phyloP scores from a whole-genome alignment of 1,140 invertebrate species.

The Aphelenchoides fujianensis region DNA sequence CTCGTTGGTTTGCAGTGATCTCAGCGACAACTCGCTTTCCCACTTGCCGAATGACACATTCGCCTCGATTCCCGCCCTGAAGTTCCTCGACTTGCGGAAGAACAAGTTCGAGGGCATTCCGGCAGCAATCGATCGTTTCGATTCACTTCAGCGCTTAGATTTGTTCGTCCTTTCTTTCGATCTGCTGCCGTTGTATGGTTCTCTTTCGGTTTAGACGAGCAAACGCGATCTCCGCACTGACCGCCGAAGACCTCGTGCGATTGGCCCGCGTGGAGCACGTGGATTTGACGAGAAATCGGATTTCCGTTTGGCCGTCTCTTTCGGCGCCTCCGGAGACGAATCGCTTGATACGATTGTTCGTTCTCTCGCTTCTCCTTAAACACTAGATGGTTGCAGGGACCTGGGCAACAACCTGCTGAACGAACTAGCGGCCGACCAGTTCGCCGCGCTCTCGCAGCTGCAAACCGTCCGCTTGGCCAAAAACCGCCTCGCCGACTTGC shows the following conservation, averaged over 20 bases:
- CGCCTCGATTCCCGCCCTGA: background rate
- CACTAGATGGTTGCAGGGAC: constrained; percentile 2
- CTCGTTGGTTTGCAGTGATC: background rate
- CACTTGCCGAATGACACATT: background rate
- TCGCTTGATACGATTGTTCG: background rate
- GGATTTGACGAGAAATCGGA: background rate
- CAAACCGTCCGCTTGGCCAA: background rate
- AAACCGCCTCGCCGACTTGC: background rate
- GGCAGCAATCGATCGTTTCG: background rate
- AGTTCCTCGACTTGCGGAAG: background rate
- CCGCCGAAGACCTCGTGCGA: background rate
- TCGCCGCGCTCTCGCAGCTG: background rate
- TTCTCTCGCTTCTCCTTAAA: too few species aligned
- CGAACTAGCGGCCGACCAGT: background rate
- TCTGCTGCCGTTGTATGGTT: too few species aligned
- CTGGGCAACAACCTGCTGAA: background rate
- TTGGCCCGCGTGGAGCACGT: background rate
- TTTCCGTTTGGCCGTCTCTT: background rate
- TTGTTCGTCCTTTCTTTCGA: too few species aligned
- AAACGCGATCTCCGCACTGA: background rate
- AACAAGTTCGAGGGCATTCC: background rate
- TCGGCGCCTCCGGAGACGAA: background rate
- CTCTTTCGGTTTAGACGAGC: background rate
- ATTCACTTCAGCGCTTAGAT: background rate
- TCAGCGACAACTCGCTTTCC: background rate